Base-by-base conservation (phyloP, 2,888 invertebrate species). In the Chironomus tentans region DNA sequence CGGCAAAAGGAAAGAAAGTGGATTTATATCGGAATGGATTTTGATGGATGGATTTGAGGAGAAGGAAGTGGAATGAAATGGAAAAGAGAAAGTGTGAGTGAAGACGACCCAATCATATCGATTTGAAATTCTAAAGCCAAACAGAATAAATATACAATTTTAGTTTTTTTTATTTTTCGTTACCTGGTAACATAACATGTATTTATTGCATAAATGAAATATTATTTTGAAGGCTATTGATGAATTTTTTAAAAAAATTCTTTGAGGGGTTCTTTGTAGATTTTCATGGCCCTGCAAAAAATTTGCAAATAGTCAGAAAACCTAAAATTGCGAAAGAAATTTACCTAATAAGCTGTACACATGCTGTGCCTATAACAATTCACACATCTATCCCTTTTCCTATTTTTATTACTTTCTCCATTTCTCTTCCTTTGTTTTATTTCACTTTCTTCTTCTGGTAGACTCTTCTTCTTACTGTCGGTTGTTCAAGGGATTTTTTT, bases 301-400 rank as follows among this genome's bases (percentile, higher is more conserved):
- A 2, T 38, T 38, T 21, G 22, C n/a, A 62, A 62, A n/a, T n/a
- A n/a, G n/a, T n/a, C n/a, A n/a, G n/a, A n/a, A 62, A 21, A 7
- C 65, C 65, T 65, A 65, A 65, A 65, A 65, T 65, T 65, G 65
- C 65, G 65, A 65, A 65, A 65, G 21, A 65, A 24, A 65, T 24
- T 65, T 65, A 65, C 65, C 65, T 65, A 65, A 65, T 65, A 65
- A 65, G 65, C n/a, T 65, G 65, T 65, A 22, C 65, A 65, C 65
- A 65, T 65, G 65, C 65, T 65, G 65, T 65, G 65, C 12, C 56
- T 15, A 56, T 56, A 56, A 56, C 56, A 56, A 56, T 56, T 56
- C 56, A 56, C 56, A 56, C n/a, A 18, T 56, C 15, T 18, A 18
- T 18, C 18, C 56, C 56, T 18, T 56, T 56, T 56, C 56, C 56